Evolutionary conservation across 64 coral and sea anemone genomes (phyloP).

Genomic region (Montipora efflorescens): DNA sequence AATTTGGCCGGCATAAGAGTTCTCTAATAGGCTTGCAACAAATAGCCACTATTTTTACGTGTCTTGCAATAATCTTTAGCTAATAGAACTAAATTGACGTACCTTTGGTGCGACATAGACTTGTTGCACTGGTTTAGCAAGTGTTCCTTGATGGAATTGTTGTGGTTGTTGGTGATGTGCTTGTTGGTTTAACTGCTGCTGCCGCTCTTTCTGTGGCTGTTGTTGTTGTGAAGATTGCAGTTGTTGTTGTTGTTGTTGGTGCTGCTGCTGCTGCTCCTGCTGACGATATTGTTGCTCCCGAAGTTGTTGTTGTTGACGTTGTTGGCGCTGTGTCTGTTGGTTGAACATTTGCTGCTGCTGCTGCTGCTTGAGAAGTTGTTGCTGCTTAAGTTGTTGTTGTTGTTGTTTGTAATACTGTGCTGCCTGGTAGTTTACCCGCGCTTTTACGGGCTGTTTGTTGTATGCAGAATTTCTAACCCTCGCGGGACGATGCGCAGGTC

Average conservation of each 20-base stretch:
- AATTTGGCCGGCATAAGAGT: too few relatives aligned
- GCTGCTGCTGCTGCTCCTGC: neutral
- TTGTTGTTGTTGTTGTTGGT: neutral
- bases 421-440: neutral
- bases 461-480: neutral
- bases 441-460: neutral
- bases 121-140: neutral
- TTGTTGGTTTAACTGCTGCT: neutral
- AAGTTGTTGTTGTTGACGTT: neutral
- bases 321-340: neutral
- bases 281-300: neutral
- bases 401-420: constrained; percentile 23
- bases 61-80: too few relatives aligned
- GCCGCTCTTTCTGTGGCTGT: neutral
- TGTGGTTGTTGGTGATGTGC: neutral
- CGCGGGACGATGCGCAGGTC: constrained; percentile 1
- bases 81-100: neutral
- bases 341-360: neutral
- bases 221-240: neutral
- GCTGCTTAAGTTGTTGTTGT: neutral
- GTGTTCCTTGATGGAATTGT: neutral
- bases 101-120: neutral
- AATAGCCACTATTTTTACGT: too few relatives aligned
- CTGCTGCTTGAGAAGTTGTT: neutral
- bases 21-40: too few relatives aligned